Evolutionary conservation across 2,797 vertebrate genomes (phyloP).

Genomic region (Tachyglossus aculeatus): DNA sequence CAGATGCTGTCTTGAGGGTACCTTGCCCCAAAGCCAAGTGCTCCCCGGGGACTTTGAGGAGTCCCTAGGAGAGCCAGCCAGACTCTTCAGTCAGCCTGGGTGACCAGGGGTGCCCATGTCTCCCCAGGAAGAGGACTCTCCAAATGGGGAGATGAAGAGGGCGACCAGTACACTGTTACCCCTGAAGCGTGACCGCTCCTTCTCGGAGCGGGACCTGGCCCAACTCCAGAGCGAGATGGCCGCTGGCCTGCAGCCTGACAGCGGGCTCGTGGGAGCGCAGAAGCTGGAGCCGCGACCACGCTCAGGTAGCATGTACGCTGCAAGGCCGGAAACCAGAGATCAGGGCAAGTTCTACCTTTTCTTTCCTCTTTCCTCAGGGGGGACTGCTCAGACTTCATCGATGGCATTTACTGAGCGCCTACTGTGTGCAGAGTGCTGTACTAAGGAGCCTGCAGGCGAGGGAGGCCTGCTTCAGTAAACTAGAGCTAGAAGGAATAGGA

Average conservation of each 20-base stretch:
- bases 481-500: too few species aligned
- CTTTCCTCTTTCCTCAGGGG: too few species aligned
- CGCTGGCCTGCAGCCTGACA: slow-evolving; percentile 59
- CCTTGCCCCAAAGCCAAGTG: too few species aligned
- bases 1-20: too few species aligned
- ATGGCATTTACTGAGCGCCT: too few species aligned
- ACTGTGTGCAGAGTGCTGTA: too few species aligned
- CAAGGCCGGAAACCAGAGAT: slow-evolving; percentile 44
- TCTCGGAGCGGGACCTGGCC: slow-evolving; percentile 91
- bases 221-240: slow-evolving; percentile 79
- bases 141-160: slow-evolving; percentile 68
- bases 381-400: too few species aligned
- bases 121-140: slow-evolving; percentile 90
- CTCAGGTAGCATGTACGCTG: slow-evolving; percentile 72
- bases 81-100: too few species aligned
- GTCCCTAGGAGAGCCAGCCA: background rate
- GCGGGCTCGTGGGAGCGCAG: slow-evolving; percentile 33
- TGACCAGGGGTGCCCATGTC: background rate
- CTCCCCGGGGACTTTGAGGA: too few species aligned
- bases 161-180: slow-evolving; percentile 71
- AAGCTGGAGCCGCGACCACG: slow-evolving; percentile 71
- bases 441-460: too few species aligned
- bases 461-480: too few species aligned
- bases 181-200: slow-evolving; percentile 91
- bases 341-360: slow-evolving; percentile 63